phyloP scores from a whole-genome alignment of 2,888 invertebrate genomes.

The Andricus quercusramuli region DNA sequence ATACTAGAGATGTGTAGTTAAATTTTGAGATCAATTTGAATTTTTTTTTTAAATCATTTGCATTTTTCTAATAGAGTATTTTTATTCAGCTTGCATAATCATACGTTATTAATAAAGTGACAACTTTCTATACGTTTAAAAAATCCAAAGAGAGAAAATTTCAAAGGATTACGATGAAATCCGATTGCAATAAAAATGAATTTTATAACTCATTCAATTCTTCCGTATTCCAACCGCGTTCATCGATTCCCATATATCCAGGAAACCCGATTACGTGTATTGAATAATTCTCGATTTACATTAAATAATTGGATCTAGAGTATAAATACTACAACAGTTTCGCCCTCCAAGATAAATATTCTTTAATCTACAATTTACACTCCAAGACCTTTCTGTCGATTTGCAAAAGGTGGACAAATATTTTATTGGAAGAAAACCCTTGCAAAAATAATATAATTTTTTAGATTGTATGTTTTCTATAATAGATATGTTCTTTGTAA shows the following conservation, averaged over 20 bases:
- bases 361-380: not conserved
- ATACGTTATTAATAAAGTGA: not conserved
- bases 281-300: slow-evolving; percentile 37
- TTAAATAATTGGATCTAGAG: slow-evolving; percentile 35
- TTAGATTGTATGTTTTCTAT: too few species aligned
- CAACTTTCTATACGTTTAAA: not conserved
- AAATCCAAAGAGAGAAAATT: slow-evolving; percentile 13
- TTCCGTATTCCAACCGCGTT: slow-evolving; percentile 39
- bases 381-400: not conserved
- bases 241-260: slow-evolving; percentile 40
- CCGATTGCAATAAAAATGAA: slow-evolving; percentile 41
- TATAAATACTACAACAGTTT: slow-evolving; percentile 29
- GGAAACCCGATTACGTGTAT: slow-evolving; percentile 41
- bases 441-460: too few species aligned
- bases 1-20: too few species aligned
- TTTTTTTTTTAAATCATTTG: not conserved
- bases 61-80: not conserved
- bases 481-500: too few species aligned
- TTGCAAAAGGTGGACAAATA: too few species aligned
- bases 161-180: slow-evolving; percentile 30
- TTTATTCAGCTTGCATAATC: not conserved
- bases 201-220: slow-evolving; percentile 41
- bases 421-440: too few species aligned
- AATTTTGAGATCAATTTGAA: too few species aligned
- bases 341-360: slow-evolving; percentile 1